Base-by-base conservation (phyloP, 2,113 vertebrate genomes). In the Ammodytes marinus region DNA sequence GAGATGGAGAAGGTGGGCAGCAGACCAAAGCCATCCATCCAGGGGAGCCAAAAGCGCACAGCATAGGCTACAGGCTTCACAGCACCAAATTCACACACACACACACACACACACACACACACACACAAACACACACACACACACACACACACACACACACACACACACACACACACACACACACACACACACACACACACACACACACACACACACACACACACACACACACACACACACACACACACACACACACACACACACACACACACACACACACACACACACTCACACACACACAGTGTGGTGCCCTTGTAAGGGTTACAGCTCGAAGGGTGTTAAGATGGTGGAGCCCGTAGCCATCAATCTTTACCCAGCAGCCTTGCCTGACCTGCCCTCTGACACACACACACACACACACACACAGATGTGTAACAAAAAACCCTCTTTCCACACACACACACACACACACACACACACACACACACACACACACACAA, bases 311-410 rank as follows among this genome's bases (percentile, higher is more conserved):
- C 93, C 93, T 93, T 95, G 94, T 93, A 91, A 90, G 88, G 91
- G 89, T 91, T 88, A 91, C 78, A 91, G 84, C 93, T 90, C 79
- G 84, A 50, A 39, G 86, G 84, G 88, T 88, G 86, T 87, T 87
- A 84, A 91, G 82, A 84, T 84, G 84, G 84, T 88, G 85, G 61
- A 87, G 85, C 89, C 74, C 74, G 80, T 49, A 86, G 72, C 80
- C 91, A 93, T 95, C 93, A 90, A 94, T 94, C 91, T 94, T 86
- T 90, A 90, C 85, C 88, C 85, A 89, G 80, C 84, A 90, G 88
- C 83, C 82, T 89, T 81, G 84, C 83, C 87, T 90, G 85, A 88
- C 86, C 86, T 83, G 83, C 79, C 82, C 87, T 86, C 70, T 80
- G 60, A 88, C 86, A 84, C 70, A 70, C 61, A 69, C 60, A 61